Base-by-base conservation (phyloP, 35 echinoderm and acorn worm species). In the Ophiothrix spiculata region DNA sequence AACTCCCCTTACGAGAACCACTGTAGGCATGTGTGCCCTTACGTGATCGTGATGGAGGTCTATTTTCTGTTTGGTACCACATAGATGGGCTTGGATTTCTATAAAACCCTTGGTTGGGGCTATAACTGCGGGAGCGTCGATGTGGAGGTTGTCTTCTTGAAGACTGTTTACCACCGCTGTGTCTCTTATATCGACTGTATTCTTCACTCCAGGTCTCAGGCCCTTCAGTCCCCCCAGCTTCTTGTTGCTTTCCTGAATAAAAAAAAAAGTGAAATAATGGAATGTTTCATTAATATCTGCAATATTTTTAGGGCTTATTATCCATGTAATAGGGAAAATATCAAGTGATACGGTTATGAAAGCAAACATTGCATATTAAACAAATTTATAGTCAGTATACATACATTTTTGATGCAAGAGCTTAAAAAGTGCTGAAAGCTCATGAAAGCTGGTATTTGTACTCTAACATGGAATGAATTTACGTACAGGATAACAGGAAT, bases 151-250 rank as follows among this genome's bases (percentile, higher is more conserved):
- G 17, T 15, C 29, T 15, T n/a, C 1, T 4, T 69, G 60, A 10
- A 12, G 23, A 4, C 25, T 25, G 4, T 25, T 69, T 69, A 15
- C 60, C 60, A 25, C 23, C 25, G 60, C 23, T n/a, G n/a, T n/a
- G n/a, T n/a, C n/a, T n/a, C 60, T 69, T 69, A 2, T 25, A 15
- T 69, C 29, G 8, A n/a, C 60, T 69, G 60, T 69, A 69, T 69
- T 69, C 60, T 69, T 69, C 60, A 69, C 60, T 69, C 60, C 60
- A 69, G 8, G 60, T 69, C 60, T 69, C 60, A 2, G 60, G 60
- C 2, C 60, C 60, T 69, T 69, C 60, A 25, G 6, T 25, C 1
- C 16, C 6, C 3, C 3, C 60, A 4, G 16, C 60, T 25, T 69
- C 60, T 28, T 15, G 60, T 25, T 25, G 60, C 29, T 69, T 69